phyloP scores from a whole-genome alignment of 2,113 vertebrate species.

The Lates calcarifer region DNA sequence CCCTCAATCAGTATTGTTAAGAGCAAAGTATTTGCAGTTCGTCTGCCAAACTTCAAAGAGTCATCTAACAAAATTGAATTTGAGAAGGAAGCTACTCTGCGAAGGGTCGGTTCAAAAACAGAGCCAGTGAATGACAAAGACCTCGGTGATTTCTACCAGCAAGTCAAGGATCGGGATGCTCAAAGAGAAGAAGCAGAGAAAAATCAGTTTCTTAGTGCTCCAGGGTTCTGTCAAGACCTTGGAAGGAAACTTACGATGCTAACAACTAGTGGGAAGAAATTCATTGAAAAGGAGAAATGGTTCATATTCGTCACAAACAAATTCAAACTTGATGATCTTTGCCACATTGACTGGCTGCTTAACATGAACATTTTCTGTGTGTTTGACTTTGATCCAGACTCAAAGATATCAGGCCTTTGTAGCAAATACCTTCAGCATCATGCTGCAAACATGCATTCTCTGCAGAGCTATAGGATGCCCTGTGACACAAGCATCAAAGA shows the following conservation, averaged over 20 bases:
- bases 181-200: constrained; percentile 84
- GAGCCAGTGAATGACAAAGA: constrained; percentile 76
- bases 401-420: constrained; percentile 84
- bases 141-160: constrained; percentile 72
- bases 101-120: constrained; percentile 85
- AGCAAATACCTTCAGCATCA: constrained; percentile 81
- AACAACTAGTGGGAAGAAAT: constrained; percentile 84
- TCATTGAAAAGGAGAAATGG: constrained; percentile 83
- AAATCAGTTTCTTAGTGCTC: constrained; percentile 15
- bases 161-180: constrained; percentile 74
- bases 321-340: constrained; percentile 79
- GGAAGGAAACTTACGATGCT: constrained; percentile 85
- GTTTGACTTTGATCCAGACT: constrained; percentile 90
- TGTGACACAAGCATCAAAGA: constrained; percentile 64
- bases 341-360: constrained; percentile 81
- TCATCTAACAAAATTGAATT: constrained; percentile 74
- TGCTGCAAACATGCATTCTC: constrained; percentile 79
- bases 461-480: constrained; percentile 81
- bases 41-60: constrained; percentile 84
- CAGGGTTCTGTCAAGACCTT: constrained; percentile 72
- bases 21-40: constrained; percentile 76
- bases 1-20: constrained; percentile 78
- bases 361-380: constrained; percentile 87
- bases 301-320: constrained; percentile 88
- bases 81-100: constrained; percentile 75